Percentiles rank a stretch among this genome's conserved stretches.
These are phyloP conservation scores for Halictus rubicundus DNA, from an alignment of 1,140 invertebrate genomes.

Conservation along the genomic window DNA sequence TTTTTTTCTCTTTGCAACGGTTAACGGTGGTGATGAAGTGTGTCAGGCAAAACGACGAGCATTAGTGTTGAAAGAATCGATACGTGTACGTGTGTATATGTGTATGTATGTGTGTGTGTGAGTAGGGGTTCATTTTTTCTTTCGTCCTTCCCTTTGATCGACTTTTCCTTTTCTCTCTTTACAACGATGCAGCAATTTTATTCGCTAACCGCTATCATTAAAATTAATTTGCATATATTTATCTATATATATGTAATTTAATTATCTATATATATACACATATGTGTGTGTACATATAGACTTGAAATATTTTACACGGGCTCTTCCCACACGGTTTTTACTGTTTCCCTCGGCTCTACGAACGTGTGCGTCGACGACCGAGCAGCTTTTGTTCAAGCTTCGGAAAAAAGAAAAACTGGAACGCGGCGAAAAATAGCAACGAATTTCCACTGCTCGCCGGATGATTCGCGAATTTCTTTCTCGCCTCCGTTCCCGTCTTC, in stretches of 20 bases:
- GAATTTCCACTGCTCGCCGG: too few relatives aligned
- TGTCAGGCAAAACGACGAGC: constrained; percentile 46
- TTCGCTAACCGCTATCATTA: constrained; percentile 61
- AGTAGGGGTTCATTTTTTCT: constrained; percentile 14
- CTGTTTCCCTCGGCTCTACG: not conserved
- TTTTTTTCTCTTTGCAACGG: constrained; percentile 18
- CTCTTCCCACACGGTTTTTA: constrained; percentile 33
- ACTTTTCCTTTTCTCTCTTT: constrained; percentile 36
- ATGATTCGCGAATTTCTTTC: not conserved
- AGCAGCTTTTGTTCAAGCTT: not conserved
- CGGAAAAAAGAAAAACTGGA: not conserved
- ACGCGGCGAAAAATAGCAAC: not conserved
- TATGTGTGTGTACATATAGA: constrained; percentile 59
- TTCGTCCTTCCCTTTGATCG: constrained; percentile 25
- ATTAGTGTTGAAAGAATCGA: constrained; percentile 42
- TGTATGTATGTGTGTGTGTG: not conserved
- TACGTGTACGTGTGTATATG: constrained; percentile 9
- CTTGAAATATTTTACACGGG: constrained; percentile 67
- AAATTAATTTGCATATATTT: constrained; percentile 59
- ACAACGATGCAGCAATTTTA: constrained; percentile 57
- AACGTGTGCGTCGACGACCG: not conserved
- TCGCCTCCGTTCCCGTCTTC: not conserved
- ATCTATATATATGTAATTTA: constrained; percentile 37
- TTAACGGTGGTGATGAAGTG: constrained; percentile 33
- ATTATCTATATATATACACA: constrained; percentile 55